phyloP scores from a whole-genome alignment of 2,888 invertebrate genomes.

The Apodemia mormo region DNA sequence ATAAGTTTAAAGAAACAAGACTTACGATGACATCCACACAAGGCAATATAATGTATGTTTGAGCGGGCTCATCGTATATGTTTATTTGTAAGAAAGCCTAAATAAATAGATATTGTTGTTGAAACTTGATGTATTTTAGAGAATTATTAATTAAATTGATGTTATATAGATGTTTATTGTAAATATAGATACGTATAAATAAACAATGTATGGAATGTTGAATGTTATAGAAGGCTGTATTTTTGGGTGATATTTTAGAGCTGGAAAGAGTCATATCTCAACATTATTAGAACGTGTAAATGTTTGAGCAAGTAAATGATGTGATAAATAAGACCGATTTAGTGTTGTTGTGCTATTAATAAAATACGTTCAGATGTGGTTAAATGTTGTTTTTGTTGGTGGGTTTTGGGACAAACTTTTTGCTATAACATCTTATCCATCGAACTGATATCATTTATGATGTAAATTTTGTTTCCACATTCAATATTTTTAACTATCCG shows the following conservation, averaged over 20 bases:
- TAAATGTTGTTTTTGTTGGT: constrained; percentile 46
- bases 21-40: constrained; percentile 43
- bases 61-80: constrained; percentile 48
- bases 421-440: too few relatives aligned
- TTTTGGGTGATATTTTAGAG: constrained; percentile 80
- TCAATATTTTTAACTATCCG: too few relatives aligned
- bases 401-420: not conserved
- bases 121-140: constrained; percentile 79
- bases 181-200: constrained; percentile 64
- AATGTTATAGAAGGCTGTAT: constrained; percentile 79
- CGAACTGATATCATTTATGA: too few relatives aligned
- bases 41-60: constrained; percentile 48
- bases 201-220: constrained; percentile 66
- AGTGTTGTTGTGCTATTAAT: constrained; percentile 82
- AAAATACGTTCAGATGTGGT: constrained; percentile 76
- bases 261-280: constrained; percentile 71
- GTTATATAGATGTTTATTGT: constrained; percentile 81
- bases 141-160: constrained; percentile 79
- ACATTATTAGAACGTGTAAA: constrained; percentile 55
- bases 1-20: constrained; percentile 3
- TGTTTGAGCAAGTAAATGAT: constrained; percentile 62
- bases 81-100: constrained; percentile 63
- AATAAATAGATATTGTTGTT: constrained; percentile 71
- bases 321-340: constrained; percentile 74
- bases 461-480: too few relatives aligned